Percentiles rank a stretch among this genome's conserved stretches.
These are phyloP conservation scores for Megaustenia siamemsis DNA, from an alignment of 2,888 invertebrate genomes.

Conservation along the genomic window DNA sequence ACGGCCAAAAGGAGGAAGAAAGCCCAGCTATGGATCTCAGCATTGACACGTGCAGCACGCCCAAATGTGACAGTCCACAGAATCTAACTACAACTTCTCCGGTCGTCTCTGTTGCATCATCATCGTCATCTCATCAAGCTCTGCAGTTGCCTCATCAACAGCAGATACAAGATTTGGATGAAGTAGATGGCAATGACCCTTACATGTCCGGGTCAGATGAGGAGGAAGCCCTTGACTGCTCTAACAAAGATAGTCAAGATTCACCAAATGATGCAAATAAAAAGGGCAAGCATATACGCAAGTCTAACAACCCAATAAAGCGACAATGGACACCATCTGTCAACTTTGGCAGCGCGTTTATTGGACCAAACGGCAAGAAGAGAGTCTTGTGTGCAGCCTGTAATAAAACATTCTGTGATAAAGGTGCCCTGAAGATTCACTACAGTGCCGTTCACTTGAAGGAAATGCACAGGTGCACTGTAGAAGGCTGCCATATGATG, in stretches of 20 bases:
- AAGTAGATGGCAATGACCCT: conserved; percentile 43
- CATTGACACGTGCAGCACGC: conserved; percentile 46
- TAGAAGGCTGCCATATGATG: conserved; percentile 99
- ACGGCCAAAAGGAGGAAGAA: conserved; percentile 83
- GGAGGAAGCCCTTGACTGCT: conserved; percentile 68
- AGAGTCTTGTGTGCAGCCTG: conserved; percentile 98
- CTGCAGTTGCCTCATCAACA: conserved; percentile 27
- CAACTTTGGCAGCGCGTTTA: conserved; percentile 75
- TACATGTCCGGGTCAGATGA: conserved; percentile 60
- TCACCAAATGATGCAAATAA: conserved; percentile 47
- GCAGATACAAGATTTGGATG: conserved; percentile 23
- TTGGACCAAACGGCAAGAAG: conserved; percentile 85
- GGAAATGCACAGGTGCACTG: conserved; percentile 99
- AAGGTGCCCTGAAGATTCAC: conserved; percentile 99
- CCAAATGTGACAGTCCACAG: conserved; percentile 70
- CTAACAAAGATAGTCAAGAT: conserved; percentile 65
- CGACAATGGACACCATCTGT: conserved; percentile 80
- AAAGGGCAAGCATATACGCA: conserved; percentile 76
- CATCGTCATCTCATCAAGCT: conserved; percentile 42
- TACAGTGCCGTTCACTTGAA: conserved; percentile 98
- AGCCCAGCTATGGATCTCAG: conserved; percentile 59
- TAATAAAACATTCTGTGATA: conserved; percentile 99
- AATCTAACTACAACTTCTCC: conserved; percentile 56
- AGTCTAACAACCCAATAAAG: conserved; percentile 80
- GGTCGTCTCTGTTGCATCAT: conserved; percentile 7